Evolutionary conservation across 2,113 vertebrate species (phyloP).

Genomic region (Mus pahari): DNA sequence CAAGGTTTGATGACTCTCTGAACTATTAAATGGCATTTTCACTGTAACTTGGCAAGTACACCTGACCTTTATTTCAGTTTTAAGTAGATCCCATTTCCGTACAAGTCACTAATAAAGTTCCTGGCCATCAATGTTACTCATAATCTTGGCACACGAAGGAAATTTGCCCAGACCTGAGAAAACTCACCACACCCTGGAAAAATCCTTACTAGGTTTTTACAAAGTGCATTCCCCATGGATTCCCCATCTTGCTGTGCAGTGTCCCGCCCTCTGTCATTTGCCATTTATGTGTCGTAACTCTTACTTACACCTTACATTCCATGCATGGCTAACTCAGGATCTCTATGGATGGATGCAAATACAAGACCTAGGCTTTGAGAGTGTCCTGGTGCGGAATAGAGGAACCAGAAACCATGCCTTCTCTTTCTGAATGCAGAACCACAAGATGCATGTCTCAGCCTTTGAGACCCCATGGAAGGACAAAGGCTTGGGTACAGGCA

Average conservation of each 20-base stretch:
- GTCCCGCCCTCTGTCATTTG: not conserved
- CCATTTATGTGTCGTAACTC: not conserved
- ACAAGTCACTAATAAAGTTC: slow-evolving; percentile 74
- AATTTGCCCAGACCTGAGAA: slow-evolving; percentile 70
- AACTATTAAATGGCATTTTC: slow-evolving; percentile 47
- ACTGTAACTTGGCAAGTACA: slow-evolving; percentile 61
- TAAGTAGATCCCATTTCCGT: slow-evolving; percentile 62
- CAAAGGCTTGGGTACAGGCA: not conserved
- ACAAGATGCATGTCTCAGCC: not conserved
- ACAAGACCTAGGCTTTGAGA: not conserved
- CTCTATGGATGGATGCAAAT: not conserved
- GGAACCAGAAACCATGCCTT: not conserved
- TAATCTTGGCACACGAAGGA: slow-evolving; percentile 25
- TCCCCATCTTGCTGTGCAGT: not conserved
- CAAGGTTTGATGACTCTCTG: slow-evolving; percentile 53
- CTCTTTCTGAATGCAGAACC: not conserved
- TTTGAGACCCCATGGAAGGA: not conserved
- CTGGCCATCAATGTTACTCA: slow-evolving; percentile 54
- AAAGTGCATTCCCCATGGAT: not conserved
- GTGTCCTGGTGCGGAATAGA: not conserved
- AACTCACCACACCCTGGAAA: slow-evolving; percentile 77
- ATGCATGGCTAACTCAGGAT: not conserved
- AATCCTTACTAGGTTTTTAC: slow-evolving; percentile 55
- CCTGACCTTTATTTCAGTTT: slow-evolving; percentile 65
- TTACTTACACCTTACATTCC: not conserved